Percentiles rank a stretch among this genome's conserved stretches.
phyloP scores from a whole-genome alignment of 2,113 vertebrate genomes.

The Leucoraja erinaceus region DNA sequence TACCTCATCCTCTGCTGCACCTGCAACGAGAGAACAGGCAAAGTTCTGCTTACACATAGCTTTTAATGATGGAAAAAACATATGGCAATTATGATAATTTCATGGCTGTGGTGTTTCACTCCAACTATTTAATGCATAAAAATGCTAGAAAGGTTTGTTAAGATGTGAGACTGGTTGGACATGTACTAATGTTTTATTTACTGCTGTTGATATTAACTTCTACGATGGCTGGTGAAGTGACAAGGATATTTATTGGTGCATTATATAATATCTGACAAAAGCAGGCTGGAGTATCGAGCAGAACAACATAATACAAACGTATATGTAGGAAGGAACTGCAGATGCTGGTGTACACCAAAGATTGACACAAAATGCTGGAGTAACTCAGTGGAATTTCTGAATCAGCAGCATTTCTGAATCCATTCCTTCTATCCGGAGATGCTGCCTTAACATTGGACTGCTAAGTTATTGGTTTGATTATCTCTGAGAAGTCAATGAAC shows the following conservation, averaged over 20 bases:
- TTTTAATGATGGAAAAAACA: neutral
- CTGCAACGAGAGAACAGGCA: neutral
- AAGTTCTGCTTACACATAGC: neutral
- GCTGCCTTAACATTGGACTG: too few species aligned
- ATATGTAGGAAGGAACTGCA: too few species aligned
- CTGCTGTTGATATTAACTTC: neutral
- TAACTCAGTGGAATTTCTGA: too few species aligned
- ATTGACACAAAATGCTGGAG: too few species aligned
- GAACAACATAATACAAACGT: too few species aligned
- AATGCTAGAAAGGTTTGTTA: neutral
- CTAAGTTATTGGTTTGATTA: too few species aligned
- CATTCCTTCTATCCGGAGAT: too few species aligned
- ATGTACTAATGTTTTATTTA: neutral
- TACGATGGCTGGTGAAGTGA: neutral
- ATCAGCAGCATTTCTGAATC: too few species aligned
- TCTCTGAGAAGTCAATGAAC: too few species aligned
- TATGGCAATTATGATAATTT: constrained; percentile 15
- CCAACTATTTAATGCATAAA: neutral
- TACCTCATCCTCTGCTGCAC: neutral
- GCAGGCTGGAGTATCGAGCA: neutral
- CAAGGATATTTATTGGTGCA: neutral
- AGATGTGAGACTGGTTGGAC: neutral
- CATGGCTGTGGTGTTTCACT: neutral
- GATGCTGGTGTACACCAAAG: too few species aligned
- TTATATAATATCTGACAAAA: neutral